These are phyloP conservation scores for Lithobius niger DNA, from an alignment of 1,140 invertebrate genomes.

Conservation along the genomic window DNA sequence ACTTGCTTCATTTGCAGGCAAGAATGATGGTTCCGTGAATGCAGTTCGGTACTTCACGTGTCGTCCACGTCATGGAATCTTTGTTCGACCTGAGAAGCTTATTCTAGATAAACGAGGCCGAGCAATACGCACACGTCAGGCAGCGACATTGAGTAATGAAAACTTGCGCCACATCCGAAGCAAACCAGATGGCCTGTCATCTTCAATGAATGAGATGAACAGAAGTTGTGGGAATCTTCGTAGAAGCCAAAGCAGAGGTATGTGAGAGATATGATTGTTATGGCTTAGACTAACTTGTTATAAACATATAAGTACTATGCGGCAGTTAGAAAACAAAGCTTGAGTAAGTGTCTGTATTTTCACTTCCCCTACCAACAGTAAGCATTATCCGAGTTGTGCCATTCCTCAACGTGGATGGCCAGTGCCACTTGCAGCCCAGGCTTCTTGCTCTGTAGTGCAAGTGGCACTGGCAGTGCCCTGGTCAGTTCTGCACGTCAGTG, in stretches of 20 bases:
- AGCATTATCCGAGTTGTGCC: too few species aligned
- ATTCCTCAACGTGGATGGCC: too few species aligned
- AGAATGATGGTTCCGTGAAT: slow-evolving; percentile 86
- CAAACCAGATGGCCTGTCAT: background rate
- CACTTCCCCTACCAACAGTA: too few species aligned
- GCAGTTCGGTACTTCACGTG: slow-evolving; percentile 81
- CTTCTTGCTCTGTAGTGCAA: too few species aligned
- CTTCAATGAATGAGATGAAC: slow-evolving; percentile 1
- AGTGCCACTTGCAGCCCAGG: too few species aligned
- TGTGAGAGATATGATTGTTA: background rate
- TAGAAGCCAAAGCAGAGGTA: background rate
- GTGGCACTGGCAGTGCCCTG: too few species aligned
- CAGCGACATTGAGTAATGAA: background rate
- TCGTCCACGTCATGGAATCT: slow-evolving; percentile 75
- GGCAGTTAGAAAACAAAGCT: slow-evolving; percentile 1
- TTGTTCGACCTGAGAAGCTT: slow-evolving; percentile 74
- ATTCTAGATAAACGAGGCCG: slow-evolving; percentile 45
- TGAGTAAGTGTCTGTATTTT: background rate
- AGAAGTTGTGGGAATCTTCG: background rate
- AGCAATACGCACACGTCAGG: slow-evolving; percentile 14
- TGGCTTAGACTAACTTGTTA: background rate
- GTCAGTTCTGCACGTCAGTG: too few species aligned
- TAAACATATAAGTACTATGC: background rate
- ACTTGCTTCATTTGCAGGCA: slow-evolving; percentile 51
- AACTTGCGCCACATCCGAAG: background rate